Percentiles rank a stretch among this genome's conserved stretches.
These are phyloP conservation scores for Cotesia chilonis DNA, from an alignment of 1,140 invertebrate genomes.

Conservation along the genomic window DNA sequence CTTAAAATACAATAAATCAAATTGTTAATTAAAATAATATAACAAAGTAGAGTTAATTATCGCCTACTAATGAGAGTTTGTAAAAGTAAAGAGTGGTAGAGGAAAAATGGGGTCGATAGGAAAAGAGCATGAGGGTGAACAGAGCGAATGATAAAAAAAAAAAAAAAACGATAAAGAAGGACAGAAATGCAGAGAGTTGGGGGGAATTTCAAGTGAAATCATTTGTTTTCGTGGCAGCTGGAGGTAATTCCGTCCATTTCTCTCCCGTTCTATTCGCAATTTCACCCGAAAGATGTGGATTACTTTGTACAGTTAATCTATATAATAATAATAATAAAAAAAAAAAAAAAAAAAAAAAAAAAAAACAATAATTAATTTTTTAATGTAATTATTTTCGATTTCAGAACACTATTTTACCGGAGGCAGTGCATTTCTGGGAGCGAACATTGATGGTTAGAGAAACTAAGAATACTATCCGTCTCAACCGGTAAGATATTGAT, in stretches of 20 bases:
- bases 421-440: slow-evolving; percentile 94
- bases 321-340: too few species aligned
- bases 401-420: slow-evolving; percentile 88
- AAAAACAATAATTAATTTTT: slow-evolving; percentile 4
- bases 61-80: background rate
- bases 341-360: background rate
- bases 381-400: slow-evolving; percentile 39
- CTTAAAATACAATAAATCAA: too few species aligned
- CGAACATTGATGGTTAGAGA: slow-evolving; percentile 86
- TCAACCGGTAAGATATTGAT: slow-evolving; percentile 78
- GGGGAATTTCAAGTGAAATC: slow-evolving; percentile 33
- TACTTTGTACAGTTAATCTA: background rate
- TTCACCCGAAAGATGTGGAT: slow-evolving; percentile 10
- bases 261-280: slow-evolving; percentile 19
- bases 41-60: too few species aligned
- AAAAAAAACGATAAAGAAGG: slow-evolving; percentile 7
- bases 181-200: slow-evolving; percentile 6
- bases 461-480: slow-evolving; percentile 81
- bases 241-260: slow-evolving; percentile 37
- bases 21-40: too few species aligned
- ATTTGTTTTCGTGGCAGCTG: slow-evolving; percentile 40
- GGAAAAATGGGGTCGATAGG: slow-evolving; percentile 10
- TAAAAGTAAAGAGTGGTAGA: background rate
- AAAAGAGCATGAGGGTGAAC: slow-evolving; percentile 21
- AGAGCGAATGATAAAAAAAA: slow-evolving; percentile 18